Evolutionary conservation across 2,113 vertebrate species (phyloP).

Genomic region (Plecturocebus donacophilus): DNA sequence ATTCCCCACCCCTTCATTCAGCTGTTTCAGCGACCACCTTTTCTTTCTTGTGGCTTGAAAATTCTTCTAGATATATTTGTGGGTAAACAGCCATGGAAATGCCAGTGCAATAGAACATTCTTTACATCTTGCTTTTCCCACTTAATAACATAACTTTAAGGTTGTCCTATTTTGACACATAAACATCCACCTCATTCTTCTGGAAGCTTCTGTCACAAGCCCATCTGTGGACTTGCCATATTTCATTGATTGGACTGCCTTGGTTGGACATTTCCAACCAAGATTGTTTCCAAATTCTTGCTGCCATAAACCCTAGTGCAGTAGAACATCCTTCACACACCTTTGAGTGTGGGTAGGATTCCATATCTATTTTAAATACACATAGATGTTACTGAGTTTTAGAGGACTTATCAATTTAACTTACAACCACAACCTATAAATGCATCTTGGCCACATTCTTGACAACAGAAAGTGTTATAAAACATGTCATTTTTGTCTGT

Average conservation of each 20-base stretch:
- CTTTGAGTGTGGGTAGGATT: background rate
- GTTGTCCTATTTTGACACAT: background rate
- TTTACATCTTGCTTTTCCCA: background rate
- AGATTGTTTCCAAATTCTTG: background rate
- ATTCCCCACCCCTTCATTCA: background rate
- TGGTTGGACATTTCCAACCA: too few relatives aligned
- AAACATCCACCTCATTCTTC: background rate
- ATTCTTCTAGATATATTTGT: background rate
- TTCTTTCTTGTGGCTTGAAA: background rate
- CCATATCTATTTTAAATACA: background rate
- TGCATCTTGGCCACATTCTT: background rate
- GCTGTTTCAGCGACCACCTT: background rate
- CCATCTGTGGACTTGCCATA: rapidly evolving
- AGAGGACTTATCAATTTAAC: background rate
- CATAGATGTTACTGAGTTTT: background rate
- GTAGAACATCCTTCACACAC: background rate
- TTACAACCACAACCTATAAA: background rate
- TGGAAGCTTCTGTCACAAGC: rapidly evolving
- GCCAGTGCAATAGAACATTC: rapidly evolving
- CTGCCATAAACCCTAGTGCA: background rate
- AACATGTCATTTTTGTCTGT: background rate
- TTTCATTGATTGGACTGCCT: background rate
- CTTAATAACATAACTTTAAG: background rate
- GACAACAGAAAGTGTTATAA: background rate
- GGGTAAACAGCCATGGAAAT: background rate